These are phyloP conservation scores for Drosophila melanica DNA, from an alignment of 1,140 invertebrate genomes.

Conservation along the genomic window DNA sequence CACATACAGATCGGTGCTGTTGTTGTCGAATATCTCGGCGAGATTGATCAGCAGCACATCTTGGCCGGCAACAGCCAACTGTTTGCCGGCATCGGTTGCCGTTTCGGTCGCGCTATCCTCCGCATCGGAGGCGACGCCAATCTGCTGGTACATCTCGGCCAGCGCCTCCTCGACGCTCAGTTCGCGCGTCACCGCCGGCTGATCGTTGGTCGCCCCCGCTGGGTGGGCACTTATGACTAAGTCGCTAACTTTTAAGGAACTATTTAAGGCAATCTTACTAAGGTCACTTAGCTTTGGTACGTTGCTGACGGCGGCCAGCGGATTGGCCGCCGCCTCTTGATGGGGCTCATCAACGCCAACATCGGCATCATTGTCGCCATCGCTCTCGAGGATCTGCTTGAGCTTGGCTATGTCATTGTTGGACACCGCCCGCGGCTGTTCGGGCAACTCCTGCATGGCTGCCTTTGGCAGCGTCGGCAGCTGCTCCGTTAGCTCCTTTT, in stretches of 20 bases:
- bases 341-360: no score
- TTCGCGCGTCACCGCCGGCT: constrained; percentile 42
- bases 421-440: constrained; percentile 12
- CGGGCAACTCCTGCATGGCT: background rate
- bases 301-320: constrained; percentile 1
- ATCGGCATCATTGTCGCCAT: constrained; percentile 40
- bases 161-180: constrained; percentile 79
- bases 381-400: constrained; percentile 71
- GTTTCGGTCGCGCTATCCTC: constrained; percentile 57
- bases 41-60: constrained; percentile 77
- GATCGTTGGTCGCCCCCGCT: background rate
- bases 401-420: constrained; percentile 75
- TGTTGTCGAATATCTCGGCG: constrained; percentile 78
- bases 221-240: constrained; percentile 46
- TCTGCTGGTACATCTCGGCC: constrained; percentile 81
- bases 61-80: constrained; percentile 39
- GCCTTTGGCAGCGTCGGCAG: background rate
- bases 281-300: constrained; percentile 84
- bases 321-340: no score
- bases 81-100: constrained; percentile 27
- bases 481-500: constrained; percentile 70
- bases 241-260: constrained; percentile 73
- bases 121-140: constrained; percentile 65
- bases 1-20: constrained; percentile 76
- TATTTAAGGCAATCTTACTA: constrained; percentile 84